Evolutionary conservation across 2,113 vertebrate species (phyloP), one percentile per base, ranked within the genome.

Genomic region (Malaclemys terrapin): DNA sequence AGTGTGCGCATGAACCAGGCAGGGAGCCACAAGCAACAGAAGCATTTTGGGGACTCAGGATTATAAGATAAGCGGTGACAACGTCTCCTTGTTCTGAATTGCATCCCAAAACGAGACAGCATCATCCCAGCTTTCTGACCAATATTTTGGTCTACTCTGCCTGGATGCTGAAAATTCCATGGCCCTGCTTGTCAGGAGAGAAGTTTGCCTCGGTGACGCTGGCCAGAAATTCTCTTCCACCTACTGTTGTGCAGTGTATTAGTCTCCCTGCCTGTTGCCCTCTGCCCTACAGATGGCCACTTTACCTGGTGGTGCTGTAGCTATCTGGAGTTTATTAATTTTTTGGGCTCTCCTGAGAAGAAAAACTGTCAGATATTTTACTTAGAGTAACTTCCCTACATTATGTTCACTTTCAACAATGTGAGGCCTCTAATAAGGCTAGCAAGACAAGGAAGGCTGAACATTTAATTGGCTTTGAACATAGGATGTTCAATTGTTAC

Each of bases 71-170:
- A 24, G 54, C 6, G 8, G 17, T 56, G 54, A 56, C 22, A 25
- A 56, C 9, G 2, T 25, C 54, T 56, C 54, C 3, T 24, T 56
- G 54, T 56, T 56, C 22, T 56, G 54, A 56, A 56, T 56, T 8
- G 53, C 22, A 56, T 8, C 20, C 22, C 22, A 10, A 22, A 56
- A 56, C 2, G 8, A 24, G 54, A 56, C 8, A 56, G 54, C 88
- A 87, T 78, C 78, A 87, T 31, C 93, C 56, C 85, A 94, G 85
- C 87, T 92, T 93, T 50, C 53, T 83, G 91, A 81, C 89, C 94
- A 91, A 89, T 49, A 81, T 65, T 85, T 84, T 92, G 86, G 94
- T 95, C 93, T 95, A 91, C 94, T 94, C 78, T 24, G 45, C 29
- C 45, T 25, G 16, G 82, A 82, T 38, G n/a, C 83, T 38, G 82